A percentile compares a stretch with the other conserved stretches of the same genome.
phyloP scores from a whole-genome alignment of 2,888 invertebrate species.

The Pocota personata region DNA sequence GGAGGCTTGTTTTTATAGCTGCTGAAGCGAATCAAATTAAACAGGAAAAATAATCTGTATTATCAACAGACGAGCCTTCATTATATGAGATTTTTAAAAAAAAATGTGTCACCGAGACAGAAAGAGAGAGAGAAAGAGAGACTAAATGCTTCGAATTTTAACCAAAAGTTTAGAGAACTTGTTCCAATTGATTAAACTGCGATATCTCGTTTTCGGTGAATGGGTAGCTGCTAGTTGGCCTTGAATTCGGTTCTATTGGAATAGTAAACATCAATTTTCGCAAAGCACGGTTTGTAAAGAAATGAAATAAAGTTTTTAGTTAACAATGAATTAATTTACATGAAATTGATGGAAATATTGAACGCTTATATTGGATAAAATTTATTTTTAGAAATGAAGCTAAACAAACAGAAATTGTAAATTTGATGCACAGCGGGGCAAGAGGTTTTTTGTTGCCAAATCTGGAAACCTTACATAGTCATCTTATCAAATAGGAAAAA shows the following conservation, averaged over 20 bases:
- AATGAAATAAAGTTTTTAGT: neutral
- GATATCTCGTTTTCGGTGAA: neutral
- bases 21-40: neutral
- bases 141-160: neutral
- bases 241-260: conserved; percentile 3
- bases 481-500: no score
- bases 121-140: neutral
- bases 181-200: neutral
- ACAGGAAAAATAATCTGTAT: neutral
- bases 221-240: neutral
- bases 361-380: no score
- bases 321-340: neutral
- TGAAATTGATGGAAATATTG: no score
- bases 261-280: neutral
- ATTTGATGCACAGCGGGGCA: no score
- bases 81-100: neutral
- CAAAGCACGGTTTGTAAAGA: neutral
- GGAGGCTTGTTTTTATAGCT: neutral
- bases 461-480: no score
- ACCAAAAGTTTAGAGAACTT: neutral
- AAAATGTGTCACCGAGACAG: neutral
- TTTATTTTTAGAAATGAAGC: no score
- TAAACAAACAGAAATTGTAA: no score
- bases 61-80: conserved; percentile 17
- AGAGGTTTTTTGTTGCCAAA: no score